Evolutionary conservation across 2,888 invertebrate genomes (phyloP), one percentile per base, ranked within the genome.

Genomic region (Poecilus cupreus): DNA sequence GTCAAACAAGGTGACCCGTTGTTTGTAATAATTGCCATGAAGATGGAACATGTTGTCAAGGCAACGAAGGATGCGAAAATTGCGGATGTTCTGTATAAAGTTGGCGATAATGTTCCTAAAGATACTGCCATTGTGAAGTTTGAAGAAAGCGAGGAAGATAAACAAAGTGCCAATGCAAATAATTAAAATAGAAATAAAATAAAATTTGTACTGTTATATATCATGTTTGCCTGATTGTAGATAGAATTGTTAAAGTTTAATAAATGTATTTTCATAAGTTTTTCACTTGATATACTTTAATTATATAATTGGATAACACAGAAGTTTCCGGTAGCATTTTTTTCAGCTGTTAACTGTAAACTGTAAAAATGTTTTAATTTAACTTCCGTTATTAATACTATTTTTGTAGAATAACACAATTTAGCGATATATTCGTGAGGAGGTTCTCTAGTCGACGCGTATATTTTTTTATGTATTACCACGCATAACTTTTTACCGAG

Each of bases 31-130:
- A 97, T 98, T 83, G 99, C 99, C 0, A 99, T 99, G 99, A 99
- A 99, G 91, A 99, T 99, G 99, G 99, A 99, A 92, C 96, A 98
- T 88, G 94, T 98, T 11, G 94, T 99, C 11, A 95, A 95, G 85
- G 96, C 98, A 1, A 94, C 95, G 0, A 91, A 93, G 57, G 93
- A 95, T 87, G 98, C 96, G 64, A 92, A 90, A 4, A 93, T 99
- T 2, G 92, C 94, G 64, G 92, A 93, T 2, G 90, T 98, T 32
- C 88, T 92, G 1, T 94, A 93, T 86, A 92, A 93, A 81, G 90
- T 92, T 82, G 98, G 98, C 0, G 96, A 97, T 85, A 96, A 94
- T 82, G 95, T 98, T 2, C 91, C 94, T 10, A 98, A 97, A 87
- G 94, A 94, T 57, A 90, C 92, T 0, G 90, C 91, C 49, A 89